Evolutionary conservation across 2,113 vertebrate species (phyloP).

Genomic region (Amphilophus citrinellus): DNA sequence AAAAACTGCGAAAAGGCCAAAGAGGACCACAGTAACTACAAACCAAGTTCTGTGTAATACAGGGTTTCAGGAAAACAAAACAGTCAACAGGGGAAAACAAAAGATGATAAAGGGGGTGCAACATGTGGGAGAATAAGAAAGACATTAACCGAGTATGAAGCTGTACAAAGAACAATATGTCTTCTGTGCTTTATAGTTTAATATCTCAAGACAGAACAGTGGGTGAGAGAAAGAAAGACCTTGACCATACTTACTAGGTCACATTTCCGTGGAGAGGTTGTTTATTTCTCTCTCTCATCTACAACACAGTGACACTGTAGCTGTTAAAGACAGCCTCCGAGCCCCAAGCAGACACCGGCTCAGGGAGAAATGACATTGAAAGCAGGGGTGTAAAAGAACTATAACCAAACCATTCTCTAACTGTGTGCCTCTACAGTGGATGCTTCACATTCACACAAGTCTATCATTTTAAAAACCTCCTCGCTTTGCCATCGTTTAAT

Average conservation of each 20-base stretch:
- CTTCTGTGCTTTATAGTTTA: constrained; percentile 63
- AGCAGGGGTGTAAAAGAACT: constrained; percentile 63
- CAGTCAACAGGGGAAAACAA: constrained; percentile 25
- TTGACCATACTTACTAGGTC: constrained; percentile 94
- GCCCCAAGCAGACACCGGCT: constrained; percentile 62
- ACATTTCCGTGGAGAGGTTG: constrained; percentile 91
- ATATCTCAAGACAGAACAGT: constrained; percentile 76
- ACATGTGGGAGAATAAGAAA: constrained; percentile 24
- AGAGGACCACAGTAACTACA: constrained; percentile 12
- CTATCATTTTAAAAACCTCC: not conserved
- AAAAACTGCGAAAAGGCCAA: not conserved
- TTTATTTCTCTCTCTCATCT: constrained; percentile 90
- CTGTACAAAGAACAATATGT: constrained; percentile 22
- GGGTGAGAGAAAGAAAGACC: constrained; percentile 87
- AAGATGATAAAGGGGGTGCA: constrained; percentile 37
- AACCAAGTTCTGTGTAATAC: constrained; percentile 16
- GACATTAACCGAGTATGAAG: constrained; percentile 23
- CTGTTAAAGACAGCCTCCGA: constrained; percentile 88
- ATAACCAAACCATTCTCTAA: constrained; percentile 55
- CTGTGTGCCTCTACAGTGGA: not conserved
- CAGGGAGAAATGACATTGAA: constrained; percentile 70
- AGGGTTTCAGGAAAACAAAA: constrained; percentile 33
- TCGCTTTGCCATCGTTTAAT: not conserved
- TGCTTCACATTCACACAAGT: constrained; percentile 1
- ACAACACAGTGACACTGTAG: constrained; percentile 96